Conservation (phyloP, 2,113 vertebrate genomes). For the Aspiorhynchus laticeps region DNA sequence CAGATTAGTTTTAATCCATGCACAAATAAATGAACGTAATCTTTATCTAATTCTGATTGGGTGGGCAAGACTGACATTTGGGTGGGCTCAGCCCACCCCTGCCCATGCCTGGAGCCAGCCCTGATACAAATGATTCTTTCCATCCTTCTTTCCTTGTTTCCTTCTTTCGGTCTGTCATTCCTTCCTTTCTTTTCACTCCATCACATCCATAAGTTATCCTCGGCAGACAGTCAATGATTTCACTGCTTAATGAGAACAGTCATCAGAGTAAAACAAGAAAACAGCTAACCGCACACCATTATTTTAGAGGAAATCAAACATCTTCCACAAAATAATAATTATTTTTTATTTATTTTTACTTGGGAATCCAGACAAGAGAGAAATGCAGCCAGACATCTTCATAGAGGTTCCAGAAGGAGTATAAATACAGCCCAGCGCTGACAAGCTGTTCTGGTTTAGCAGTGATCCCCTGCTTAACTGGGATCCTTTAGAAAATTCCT, state of each 20-base stretch:
- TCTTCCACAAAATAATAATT: too few species aligned
- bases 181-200: too few species aligned
- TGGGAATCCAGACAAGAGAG: neutral
- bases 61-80: too few species aligned
- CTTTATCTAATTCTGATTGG: too few species aligned
- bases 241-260: neutral
- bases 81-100: too few species aligned
- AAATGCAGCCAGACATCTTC: neutral
- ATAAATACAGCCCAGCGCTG: constrained; percentile 32
- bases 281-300: neutral
- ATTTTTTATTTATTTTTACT: too few species aligned
- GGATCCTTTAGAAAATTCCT: constrained; percentile 57
- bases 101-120: too few species aligned
- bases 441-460: constrained; percentile 49
- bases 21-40: too few species aligned
- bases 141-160: too few species aligned
- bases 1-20: too few species aligned
- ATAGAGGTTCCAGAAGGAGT: constrained; percentile 32
- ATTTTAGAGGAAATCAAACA: neutral
- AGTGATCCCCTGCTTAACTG: constrained; percentile 55
- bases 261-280: neutral
- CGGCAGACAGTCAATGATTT: neutral
- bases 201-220: neutral
- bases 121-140: too few species aligned
- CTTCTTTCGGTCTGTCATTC: too few species aligned